These are phyloP conservation scores for Tautogolabrus adspersus DNA, from an alignment of 2,113 vertebrate species.

Conservation along the genomic window DNA sequence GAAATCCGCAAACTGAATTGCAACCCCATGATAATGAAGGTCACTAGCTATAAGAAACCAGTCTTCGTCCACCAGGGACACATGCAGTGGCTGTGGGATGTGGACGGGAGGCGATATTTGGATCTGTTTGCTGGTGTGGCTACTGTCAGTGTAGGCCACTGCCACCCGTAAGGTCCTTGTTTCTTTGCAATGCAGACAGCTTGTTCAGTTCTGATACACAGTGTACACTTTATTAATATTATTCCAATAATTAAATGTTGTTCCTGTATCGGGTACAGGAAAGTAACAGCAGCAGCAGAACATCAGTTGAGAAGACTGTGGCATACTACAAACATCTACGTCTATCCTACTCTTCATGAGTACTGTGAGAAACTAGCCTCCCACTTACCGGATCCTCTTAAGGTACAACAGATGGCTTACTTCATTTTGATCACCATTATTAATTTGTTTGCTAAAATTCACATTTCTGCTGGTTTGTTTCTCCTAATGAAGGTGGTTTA, in stretches of 20 bases:
- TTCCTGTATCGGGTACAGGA: constrained; percentile 76
- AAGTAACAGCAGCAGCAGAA: constrained; percentile 86
- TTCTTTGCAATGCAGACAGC: neutral
- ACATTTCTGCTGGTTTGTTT: constrained; percentile 6
- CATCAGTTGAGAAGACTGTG: constrained; percentile 89
- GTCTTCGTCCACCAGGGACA: constrained; percentile 91
- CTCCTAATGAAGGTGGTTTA: constrained; percentile 87
- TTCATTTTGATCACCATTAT: neutral
- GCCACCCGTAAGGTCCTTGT: constrained; percentile 90
- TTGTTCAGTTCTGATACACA: neutral
- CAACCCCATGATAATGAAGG: constrained; percentile 78
- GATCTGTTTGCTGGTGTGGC: constrained; percentile 94
- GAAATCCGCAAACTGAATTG: constrained; percentile 84
- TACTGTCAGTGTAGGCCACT: constrained; percentile 94
- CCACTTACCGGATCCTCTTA: constrained; percentile 91
- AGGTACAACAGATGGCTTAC: constrained; percentile 81
- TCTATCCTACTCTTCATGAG: constrained; percentile 87
- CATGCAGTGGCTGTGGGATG: constrained; percentile 97
- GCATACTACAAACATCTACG: constrained; percentile 90
- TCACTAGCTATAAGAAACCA: constrained; percentile 87
- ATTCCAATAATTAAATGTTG: neutral
- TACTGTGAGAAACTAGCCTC: constrained; percentile 90
- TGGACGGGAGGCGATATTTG: constrained; percentile 90
- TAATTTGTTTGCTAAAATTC: neutral
- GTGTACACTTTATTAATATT: neutral